These are phyloP conservation scores for Myotis yumanensis DNA, from an alignment of 2,113 vertebrate species.

Conservation along the genomic window DNA sequence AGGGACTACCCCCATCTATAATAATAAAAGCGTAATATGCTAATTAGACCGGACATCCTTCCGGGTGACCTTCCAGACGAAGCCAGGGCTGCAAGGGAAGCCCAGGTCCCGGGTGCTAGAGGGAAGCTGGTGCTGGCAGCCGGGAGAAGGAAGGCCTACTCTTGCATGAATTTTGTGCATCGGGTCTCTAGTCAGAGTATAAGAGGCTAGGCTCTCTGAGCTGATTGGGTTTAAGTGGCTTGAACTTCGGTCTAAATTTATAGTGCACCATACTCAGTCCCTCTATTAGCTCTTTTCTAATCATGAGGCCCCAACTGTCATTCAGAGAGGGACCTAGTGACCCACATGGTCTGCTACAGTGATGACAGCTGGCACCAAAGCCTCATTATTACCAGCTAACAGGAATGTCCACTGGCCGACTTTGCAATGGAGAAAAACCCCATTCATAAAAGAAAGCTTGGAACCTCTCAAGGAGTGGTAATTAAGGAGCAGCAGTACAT, in stretches of 20 bases:
- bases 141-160: too few species aligned
- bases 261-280: background rate
- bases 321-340: background rate
- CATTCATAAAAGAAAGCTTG: background rate
- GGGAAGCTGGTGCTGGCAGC: too few species aligned
- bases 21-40: too few species aligned
- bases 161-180: too few species aligned
- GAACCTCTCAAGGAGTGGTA: background rate
- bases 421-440: background rate
- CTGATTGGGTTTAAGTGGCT: background rate
- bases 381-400: background rate
- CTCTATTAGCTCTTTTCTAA: background rate
- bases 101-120: too few species aligned
- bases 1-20: background rate
- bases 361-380: background rate
- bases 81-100: too few species aligned
- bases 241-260: background rate
- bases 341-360: background rate
- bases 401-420: background rate
- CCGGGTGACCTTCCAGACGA: too few species aligned
- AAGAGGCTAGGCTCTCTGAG: background rate
- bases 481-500: background rate
- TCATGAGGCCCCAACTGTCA: background rate
- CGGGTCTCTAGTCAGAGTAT: background rate
- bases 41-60: too few species aligned